Conservation (phyloP, 2,888 invertebrate species). For the Polyommatus iphigenia region DNA sequence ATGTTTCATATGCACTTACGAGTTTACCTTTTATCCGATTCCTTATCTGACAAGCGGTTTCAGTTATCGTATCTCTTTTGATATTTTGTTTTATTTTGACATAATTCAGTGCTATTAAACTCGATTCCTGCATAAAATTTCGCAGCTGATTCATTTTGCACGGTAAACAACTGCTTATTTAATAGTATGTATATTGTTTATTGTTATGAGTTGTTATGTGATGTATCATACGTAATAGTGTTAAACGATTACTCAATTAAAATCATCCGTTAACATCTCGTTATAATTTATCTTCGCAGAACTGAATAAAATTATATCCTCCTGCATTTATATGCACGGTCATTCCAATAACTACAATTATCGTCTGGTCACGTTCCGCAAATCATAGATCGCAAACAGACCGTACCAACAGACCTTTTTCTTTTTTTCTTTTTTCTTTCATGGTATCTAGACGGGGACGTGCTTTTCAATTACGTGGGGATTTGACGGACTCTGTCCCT, state of each 20-base stretch:
- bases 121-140: neutral
- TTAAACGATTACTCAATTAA: conserved; percentile 21
- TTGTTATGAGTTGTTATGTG: neutral
- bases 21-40: conserved; percentile 2
- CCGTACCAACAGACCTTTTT: conserved; percentile 59
- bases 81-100: conserved; percentile 1
- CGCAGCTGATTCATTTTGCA: neutral
- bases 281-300: conserved; percentile 19
- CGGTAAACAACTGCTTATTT: neutral
- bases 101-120: neutral
- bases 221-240: conserved; percentile 13
- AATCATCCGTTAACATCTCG: conserved; percentile 24
- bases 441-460: conserved; percentile 50
- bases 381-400: conserved; percentile 73
- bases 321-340: conserved; percentile 52
- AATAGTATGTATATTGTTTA: neutral
- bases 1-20: conserved; percentile 10
- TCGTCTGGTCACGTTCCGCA: conserved; percentile 77
- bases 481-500: conserved; percentile 56
- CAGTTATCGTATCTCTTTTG: neutral
- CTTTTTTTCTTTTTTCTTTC: conserved; percentile 67
- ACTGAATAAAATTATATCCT: conserved; percentile 24
- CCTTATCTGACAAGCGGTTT: conserved; percentile 5
- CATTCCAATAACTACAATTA: conserved; percentile 57
- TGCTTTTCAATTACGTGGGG: conserved; percentile 58